Percentiles rank a stretch among this genome's conserved stretches.
phyloP scores from a whole-genome alignment of 1,140 invertebrate species.

The Euwallacea similis region DNA sequence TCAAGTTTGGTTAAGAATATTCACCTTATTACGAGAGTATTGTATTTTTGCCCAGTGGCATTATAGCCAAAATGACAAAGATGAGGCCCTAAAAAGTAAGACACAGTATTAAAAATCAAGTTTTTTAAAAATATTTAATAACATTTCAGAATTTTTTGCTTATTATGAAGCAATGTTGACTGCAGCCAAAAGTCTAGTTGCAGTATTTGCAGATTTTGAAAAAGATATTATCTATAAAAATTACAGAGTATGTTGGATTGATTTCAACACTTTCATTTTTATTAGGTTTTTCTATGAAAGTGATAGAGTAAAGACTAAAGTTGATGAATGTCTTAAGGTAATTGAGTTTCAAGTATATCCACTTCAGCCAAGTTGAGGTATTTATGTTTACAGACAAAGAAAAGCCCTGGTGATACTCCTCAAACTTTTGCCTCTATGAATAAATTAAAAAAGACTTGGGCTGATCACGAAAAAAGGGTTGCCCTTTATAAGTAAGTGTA shows the following conservation, averaged over 20 bases:
- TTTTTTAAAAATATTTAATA: background rate
- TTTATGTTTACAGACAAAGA: slow-evolving; percentile 34
- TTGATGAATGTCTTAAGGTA: slow-evolving; percentile 37
- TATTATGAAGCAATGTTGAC: slow-evolving; percentile 47
- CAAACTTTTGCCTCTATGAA: slow-evolving; percentile 34
- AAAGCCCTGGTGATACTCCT: slow-evolving; percentile 30
- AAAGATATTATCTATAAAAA: slow-evolving; percentile 43
- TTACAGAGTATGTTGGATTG: slow-evolving; percentile 45
- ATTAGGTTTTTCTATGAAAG: slow-evolving; percentile 47
- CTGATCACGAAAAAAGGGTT: slow-evolving; percentile 31
- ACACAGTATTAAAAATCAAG: slow-evolving; percentile 1
- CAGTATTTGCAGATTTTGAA: slow-evolving; percentile 44
- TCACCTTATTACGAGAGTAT: slow-evolving; percentile 43
- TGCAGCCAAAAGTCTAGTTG: slow-evolving; percentile 42
- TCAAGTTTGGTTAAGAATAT: slow-evolving; percentile 45
- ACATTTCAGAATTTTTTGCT: slow-evolving; percentile 44
- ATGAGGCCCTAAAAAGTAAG: slow-evolving; percentile 27
- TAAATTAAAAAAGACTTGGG: slow-evolving; percentile 40
- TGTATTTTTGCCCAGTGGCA: slow-evolving; percentile 45
- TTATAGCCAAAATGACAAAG: slow-evolving; percentile 37
- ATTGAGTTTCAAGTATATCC: background rate
- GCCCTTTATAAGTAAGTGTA: slow-evolving; percentile 36
- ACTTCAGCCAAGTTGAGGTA: too few species aligned
- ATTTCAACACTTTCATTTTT: slow-evolving; percentile 47
- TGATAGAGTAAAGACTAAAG: slow-evolving; percentile 38